Base-by-base conservation (phyloP, 2,113 vertebrate genomes). In the Phasianus colchicus region DNA sequence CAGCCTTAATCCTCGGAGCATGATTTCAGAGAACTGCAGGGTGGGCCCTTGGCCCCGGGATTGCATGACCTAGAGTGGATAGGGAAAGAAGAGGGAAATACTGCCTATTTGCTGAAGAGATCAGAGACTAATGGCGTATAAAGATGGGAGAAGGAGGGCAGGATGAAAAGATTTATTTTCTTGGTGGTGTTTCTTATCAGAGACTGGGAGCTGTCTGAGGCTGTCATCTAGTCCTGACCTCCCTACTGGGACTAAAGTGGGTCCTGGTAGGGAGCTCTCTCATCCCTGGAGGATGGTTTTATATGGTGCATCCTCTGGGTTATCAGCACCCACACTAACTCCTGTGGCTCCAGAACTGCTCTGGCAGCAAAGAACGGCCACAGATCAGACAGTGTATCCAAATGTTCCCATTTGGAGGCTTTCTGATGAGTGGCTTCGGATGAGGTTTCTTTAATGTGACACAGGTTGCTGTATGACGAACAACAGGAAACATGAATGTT, bases 81-180 rank as follows among this genome's bases (percentile, higher is more conserved):
- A 32, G 6, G 15, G 42, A 43, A 85, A 76, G 21, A 7, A 47
- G 66, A 30, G 5, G 67, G 61, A n/a, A 65, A 7, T 34, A 21
- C 3, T 64, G 20, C 2, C 7, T 18, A 36, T 48, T 52, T 60
- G 27, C 6, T 69, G 38, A 61, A 48, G 13, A 55, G 52, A 5
- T 24, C 25, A 40, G 7, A 42, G 22, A 34, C n/a, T 25, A 29
- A 38, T 45, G 57, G 13, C 2, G 0, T 2, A 2, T 6, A 40
- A 40, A 13, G 11, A 12, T 0, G 2, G 1, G 6, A n/a, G 5
- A 29, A 45, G 25, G 2, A 9, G 13, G 29, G 34, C 25, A 84
- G 47, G 13, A 21, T 34, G 1, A 34, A 50, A 52, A 32, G 32
- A 34, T 67, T 45, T n/a, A 9, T 4, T 67, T 22, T 6, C 11